Evolutionary conservation across 2,888 invertebrate species (phyloP).

Genomic region (Drosophila sordidapex): DNA sequence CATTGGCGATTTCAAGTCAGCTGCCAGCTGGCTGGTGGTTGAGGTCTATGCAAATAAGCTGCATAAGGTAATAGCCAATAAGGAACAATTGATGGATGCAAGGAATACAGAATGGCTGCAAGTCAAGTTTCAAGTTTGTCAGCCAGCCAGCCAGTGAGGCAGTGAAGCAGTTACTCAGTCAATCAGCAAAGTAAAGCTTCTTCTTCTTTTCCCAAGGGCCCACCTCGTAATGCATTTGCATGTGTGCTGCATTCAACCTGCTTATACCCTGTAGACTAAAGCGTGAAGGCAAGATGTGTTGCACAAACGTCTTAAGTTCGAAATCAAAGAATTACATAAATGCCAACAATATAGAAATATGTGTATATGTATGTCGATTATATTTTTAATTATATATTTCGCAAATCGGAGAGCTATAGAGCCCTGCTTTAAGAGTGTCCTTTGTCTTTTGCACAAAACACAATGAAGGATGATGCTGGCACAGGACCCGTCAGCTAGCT

Average conservation of each 20-base stretch:
- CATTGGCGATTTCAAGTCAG: conserved; percentile 13
- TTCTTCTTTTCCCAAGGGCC: not conserved
- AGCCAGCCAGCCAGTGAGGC: not conserved
- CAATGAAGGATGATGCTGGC: not conserved
- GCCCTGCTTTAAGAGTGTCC: not conserved
- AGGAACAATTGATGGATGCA: conserved; percentile 26
- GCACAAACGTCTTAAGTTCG: not conserved
- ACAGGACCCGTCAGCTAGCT: not conserved
- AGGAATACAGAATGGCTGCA: conserved; percentile 6
- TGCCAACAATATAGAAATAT: too few relatives aligned
- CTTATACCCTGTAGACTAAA: conserved; percentile 3
- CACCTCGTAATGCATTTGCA: not conserved
- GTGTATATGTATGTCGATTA: too few relatives aligned
- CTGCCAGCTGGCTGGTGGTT: not conserved
- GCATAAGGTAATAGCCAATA: conserved; percentile 26
- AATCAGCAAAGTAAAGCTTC: conserved; percentile 1
- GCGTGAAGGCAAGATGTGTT: not conserved
- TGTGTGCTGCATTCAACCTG: conserved; percentile 17
- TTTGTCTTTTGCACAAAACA: not conserved
- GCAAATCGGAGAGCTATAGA: not conserved
- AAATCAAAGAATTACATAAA: too few relatives aligned
- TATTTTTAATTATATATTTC: too few relatives aligned
- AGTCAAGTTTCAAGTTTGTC: conserved; percentile 26
- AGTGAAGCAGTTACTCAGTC: conserved; percentile 1
- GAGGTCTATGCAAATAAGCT: conserved; percentile 7